These are phyloP conservation scores for Mellivora capensis DNA, from an alignment of 2,113 vertebrate genomes.

Conservation along the genomic window DNA sequence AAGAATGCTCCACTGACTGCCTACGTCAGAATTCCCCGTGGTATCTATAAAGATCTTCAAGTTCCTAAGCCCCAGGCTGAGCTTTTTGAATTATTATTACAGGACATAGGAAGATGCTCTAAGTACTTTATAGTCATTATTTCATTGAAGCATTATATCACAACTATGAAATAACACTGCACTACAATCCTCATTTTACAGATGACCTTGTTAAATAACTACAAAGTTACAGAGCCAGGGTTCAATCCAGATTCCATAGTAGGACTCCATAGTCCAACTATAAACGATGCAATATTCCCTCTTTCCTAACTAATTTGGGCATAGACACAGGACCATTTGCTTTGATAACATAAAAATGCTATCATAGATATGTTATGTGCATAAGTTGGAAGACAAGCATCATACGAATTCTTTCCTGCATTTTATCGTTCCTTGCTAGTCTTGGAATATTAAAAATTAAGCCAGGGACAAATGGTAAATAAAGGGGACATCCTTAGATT, in stretches of 20 bases:
- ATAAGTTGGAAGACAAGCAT: not conserved
- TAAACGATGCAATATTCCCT: not conserved
- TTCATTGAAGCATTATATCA: not conserved
- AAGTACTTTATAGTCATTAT: not conserved
- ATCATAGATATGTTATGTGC: rapidly evolving
- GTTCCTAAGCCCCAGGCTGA: not conserved
- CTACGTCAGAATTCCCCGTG: not conserved
- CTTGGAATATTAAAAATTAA: not conserved
- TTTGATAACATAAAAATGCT: not conserved
- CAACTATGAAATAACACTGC: not conserved
- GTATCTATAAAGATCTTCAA: not conserved
- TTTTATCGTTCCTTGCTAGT: not conserved
- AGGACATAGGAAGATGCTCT: not conserved
- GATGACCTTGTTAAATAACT: not conserved
- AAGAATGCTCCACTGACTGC: not conserved
- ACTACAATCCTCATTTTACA: not conserved
- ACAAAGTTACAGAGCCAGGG: not conserved
- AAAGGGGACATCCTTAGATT: not conserved
- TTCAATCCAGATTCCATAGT: not conserved
- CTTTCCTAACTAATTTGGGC: not conserved
- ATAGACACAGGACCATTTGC: not conserved
- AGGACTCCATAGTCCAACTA: not conserved
- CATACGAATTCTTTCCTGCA: not conserved
- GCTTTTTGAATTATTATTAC: not conserved
- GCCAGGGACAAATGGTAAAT: not conserved